These are phyloP conservation scores for Ovis canadensis DNA, from an alignment of 2,113 vertebrate species.

Conservation along the genomic window DNA sequence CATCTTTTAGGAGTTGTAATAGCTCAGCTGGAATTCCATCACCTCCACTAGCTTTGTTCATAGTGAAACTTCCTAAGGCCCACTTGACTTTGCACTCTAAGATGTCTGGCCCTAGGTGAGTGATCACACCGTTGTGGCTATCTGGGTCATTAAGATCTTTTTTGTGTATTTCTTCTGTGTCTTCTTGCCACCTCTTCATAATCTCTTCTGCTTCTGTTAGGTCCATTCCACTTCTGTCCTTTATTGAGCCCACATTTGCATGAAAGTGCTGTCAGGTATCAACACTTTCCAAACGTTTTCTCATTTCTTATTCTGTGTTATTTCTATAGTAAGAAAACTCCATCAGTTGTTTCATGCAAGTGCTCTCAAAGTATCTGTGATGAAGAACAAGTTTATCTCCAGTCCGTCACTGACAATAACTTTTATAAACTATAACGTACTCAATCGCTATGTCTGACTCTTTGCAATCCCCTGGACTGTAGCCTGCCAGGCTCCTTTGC, in stretches of 20 bases:
- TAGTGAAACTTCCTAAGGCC: not conserved
- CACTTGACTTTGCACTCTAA: not conserved
- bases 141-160: not conserved
- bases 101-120: not conserved
- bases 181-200: not conserved
- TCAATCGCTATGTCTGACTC: not conserved
- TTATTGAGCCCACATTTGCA: not conserved
- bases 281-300: not conserved
- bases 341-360: not conserved
- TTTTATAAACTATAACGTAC: not conserved
- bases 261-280: not conserved
- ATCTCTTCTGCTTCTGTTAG: not conserved
- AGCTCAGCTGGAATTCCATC: not conserved
- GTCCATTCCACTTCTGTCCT: not conserved
- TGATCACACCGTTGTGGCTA: not conserved
- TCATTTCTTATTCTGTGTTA: not conserved
- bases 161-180: not conserved
- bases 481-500: not conserved
- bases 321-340: not conserved
- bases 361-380: not conserved
- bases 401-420: not conserved
- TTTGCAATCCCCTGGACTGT: not conserved
- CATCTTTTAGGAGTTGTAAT: not conserved
- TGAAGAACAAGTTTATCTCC: not conserved
- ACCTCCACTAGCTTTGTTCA: not conserved